Evolutionary conservation across 2,797 vertebrate genomes (phyloP), one percentile per base, ranked within the genome.

Genomic region (Carapus acus): DNA sequence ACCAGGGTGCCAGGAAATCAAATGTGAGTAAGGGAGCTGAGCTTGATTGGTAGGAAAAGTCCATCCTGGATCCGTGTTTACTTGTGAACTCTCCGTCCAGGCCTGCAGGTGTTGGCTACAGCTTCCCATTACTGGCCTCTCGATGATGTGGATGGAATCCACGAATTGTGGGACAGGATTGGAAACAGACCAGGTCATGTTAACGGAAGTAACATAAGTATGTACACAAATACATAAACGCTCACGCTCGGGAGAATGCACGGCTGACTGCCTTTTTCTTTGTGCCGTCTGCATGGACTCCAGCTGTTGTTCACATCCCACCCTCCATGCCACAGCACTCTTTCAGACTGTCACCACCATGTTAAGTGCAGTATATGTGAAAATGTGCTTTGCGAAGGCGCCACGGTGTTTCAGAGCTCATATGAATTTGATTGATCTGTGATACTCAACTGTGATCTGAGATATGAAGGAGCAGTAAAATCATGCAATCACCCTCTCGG

Each of bases 41-140:
- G 61, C 45, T 41, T 67, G 74, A 71, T 69, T 69, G 22, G 33
- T n/a, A 14, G 49, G 51, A 13, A 43, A 67, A 54, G 14, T 42
- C 57, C 37, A 27, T 58, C 55, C 19, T 71, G 62, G 55, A 72
- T 53, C 2, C 42, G 64, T 68, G 57, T 79, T 76, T 64, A 80
- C 58, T 41, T 56, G 6, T 67, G 48, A 77, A 61, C 62, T 85
- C 65, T 72, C 47, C 73, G 58, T 71, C 22, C 77, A 99, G 96
- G 94, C 46, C 91, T 96, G 77, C 80, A 87, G 67, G 90, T 99
- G 77, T 80, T 98, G 43, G 89, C 88, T 11, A 91, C 90, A 1
- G 94, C 93, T 36, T 93, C 95, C 45, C 93, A 97, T 69, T 99
- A 99, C 57, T 99, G 96, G 95, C 94, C 94, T 0, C 45, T 98